Evolutionary conservation across 2,888 invertebrate genomes (phyloP).

Genomic region (Pristionchus entomophagus): DNA sequence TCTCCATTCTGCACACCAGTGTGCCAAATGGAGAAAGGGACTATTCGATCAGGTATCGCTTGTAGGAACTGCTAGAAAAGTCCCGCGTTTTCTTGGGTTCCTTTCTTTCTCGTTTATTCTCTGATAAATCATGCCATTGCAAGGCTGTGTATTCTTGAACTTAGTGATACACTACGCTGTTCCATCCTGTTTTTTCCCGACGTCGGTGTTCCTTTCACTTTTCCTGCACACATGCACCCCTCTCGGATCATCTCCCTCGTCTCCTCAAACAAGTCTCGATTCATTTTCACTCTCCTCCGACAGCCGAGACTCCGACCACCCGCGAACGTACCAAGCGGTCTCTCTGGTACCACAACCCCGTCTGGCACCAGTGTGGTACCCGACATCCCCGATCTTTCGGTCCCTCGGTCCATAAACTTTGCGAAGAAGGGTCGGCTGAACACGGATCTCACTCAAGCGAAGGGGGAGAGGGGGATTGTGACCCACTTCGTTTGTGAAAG

Average conservation of each 20-base stretch:
- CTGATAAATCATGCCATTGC: no score
- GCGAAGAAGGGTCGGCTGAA: neutral
- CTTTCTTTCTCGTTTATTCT: no score
- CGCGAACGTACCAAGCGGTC: neutral
- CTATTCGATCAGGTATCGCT: no score
- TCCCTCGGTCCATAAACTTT: slow-evolving; percentile 16
- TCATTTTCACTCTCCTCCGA: neutral
- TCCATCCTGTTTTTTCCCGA: no score
- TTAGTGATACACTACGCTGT: no score
- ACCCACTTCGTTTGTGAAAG: slow-evolving; percentile 8
- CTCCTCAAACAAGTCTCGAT: slow-evolving; percentile 11
- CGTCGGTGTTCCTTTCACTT: slow-evolving; percentile 26
- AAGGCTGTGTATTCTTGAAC: no score
- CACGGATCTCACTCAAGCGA: slow-evolving; percentile 29
- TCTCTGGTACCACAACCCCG: neutral
- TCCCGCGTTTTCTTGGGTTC: no score
- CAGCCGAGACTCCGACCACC: neutral
- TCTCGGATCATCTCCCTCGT: neutral
- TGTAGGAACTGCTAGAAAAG: no score
- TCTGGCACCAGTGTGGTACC: neutral
- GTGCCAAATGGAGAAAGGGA: no score
- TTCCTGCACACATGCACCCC: no score
- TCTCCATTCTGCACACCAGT: no score
- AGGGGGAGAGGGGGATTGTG: neutral
- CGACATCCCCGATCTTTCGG: neutral